These are phyloP conservation scores for Lochmaea crataegi DNA, from an alignment of 2,888 invertebrate genomes.

Conservation along the genomic window DNA sequence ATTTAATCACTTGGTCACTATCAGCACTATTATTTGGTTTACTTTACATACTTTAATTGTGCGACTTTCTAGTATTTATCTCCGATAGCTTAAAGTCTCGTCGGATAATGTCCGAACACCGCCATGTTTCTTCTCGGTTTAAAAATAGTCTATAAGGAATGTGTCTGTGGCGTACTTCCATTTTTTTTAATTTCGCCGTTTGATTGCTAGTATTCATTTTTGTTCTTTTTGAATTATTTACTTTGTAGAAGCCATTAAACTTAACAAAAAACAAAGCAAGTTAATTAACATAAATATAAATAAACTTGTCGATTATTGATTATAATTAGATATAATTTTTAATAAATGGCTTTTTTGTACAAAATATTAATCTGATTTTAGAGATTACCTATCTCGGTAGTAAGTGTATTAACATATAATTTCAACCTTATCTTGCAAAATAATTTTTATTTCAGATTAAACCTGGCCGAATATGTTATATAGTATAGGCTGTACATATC, in stretches of 20 bases:
- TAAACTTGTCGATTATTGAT: background rate
- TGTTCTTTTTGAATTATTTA: conserved; percentile 23
- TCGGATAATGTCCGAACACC: conserved; percentile 54
- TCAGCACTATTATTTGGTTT: conserved; percentile 36
- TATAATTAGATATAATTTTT: background rate
- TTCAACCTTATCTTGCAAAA: background rate
- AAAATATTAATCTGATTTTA: background rate
- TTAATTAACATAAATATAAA: background rate
- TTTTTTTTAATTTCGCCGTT: conserved; percentile 35
- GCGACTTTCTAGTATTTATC: conserved; percentile 18
- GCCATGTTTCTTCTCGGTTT: conserved; percentile 63
- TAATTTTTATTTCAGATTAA: background rate
- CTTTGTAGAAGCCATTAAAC: conserved; percentile 19
- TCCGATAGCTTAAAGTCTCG: conserved; percentile 41
- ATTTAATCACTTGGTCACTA: conserved; percentile 39
- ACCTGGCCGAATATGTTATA: background rate
- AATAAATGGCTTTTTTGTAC: background rate
- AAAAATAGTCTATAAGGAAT: conserved; percentile 62
- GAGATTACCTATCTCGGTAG: background rate
- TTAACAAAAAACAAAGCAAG: background rate
- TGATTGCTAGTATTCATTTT: conserved; percentile 22
- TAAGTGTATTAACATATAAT: background rate
- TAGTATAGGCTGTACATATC: background rate
- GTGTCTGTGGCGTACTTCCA: conserved; percentile 33
- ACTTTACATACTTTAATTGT: conserved; percentile 47